Conservation (phyloP, 2,797 vertebrate species). For the Australoheros facetus region DNA sequence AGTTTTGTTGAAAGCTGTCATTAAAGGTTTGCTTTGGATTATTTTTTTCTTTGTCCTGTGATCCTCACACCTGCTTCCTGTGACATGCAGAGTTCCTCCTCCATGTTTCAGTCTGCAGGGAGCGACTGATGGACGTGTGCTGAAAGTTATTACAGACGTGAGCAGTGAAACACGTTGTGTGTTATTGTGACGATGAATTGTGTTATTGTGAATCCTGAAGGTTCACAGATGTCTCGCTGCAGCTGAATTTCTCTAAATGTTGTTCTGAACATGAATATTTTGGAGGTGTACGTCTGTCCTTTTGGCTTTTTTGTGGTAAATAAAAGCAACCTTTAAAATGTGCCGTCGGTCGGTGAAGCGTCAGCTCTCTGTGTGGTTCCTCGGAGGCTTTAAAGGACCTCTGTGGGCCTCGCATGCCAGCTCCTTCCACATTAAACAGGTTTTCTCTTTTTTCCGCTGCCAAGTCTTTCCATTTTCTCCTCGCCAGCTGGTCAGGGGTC, state of each 20-base stretch:
- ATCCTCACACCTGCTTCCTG: too few relatives aligned
- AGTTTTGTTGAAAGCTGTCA: too few relatives aligned
- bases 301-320: neutral
- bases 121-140: too few relatives aligned
- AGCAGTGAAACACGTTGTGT: too few relatives aligned
- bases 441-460: slow-evolving; percentile 59
- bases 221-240: neutral
- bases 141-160: too few relatives aligned
- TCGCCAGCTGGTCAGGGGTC: slow-evolving; percentile 80
- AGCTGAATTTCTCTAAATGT: neutral
- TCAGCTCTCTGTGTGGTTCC: slow-evolving; percentile 1
- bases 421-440: slow-evolving; percentile 39
- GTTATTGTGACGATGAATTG: neutral
- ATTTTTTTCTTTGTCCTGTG: too few relatives aligned
- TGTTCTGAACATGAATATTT: neutral
- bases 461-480: slow-evolving; percentile 63
- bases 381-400: slow-evolving; percentile 11
- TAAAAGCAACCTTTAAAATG: neutral
- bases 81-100: too few relatives aligned
- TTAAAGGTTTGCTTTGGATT: too few relatives aligned
- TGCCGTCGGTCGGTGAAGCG: neutral
- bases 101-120: too few relatives aligned
- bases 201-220: neutral
- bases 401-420: slow-evolving; percentile 10
- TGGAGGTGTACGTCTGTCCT: too few relatives aligned